Percentiles rank a stretch among this genome's conserved stretches.
Evolutionary conservation across 1,140 invertebrate genomes (phyloP).

Genomic region (Eueides isabella): DNA sequence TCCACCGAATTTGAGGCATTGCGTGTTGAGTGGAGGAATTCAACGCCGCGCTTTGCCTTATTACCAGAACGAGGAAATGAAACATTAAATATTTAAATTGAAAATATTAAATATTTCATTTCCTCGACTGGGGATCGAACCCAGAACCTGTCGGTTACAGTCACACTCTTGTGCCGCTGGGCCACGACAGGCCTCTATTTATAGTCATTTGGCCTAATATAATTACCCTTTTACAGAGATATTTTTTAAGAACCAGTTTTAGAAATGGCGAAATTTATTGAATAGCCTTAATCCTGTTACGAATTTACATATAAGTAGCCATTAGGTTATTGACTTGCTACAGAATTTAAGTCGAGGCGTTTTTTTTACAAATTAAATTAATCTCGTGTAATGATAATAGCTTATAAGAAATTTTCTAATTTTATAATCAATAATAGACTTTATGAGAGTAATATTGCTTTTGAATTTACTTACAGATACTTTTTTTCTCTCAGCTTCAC

Average conservation of each 20-base stretch:
- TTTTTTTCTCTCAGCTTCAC: background rate
- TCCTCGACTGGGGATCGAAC: too few species aligned
- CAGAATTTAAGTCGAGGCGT: constrained; percentile 3
- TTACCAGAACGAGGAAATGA: too few species aligned
- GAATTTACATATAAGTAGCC: constrained; percentile 11
- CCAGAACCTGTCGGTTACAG: too few species aligned
- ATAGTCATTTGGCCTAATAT: background rate
- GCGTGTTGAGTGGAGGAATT: too few species aligned
- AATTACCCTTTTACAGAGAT: background rate
- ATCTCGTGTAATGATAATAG: background rate
- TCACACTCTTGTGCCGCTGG: too few species aligned
- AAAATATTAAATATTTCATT: too few species aligned
- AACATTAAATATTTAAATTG: too few species aligned
- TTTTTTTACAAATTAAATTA: background rate
- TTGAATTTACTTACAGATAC: background rate
- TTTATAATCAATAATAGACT: too few species aligned
- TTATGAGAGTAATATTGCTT: background rate
- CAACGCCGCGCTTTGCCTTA: too few species aligned
- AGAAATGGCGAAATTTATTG: constrained; percentile 2
- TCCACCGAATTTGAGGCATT: too few species aligned
- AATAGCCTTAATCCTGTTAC: constrained; percentile 26
- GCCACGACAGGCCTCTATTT: too few species aligned
- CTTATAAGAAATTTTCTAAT: background rate
- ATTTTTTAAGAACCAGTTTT: background rate
- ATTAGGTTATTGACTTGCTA: constrained; percentile 3